A percentile compares a stretch with the other conserved stretches of the same genome.
Evolutionary conservation across 2,888 invertebrate genomes (phyloP).

Genomic region (Resseliella maxima): DNA sequence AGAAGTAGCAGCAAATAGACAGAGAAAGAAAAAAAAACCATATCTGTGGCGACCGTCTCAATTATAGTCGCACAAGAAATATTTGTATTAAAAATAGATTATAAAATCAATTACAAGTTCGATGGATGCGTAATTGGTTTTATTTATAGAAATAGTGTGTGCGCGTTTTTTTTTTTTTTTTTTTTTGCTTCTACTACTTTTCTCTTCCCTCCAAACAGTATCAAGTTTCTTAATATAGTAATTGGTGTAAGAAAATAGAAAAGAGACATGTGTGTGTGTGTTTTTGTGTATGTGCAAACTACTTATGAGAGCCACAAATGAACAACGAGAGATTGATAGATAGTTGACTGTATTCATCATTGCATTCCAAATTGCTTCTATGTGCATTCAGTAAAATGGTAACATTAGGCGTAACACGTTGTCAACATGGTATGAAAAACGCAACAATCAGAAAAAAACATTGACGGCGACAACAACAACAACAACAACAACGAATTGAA

Average conservation of each 20-base stretch:
- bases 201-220: too few species aligned
- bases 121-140: conserved; percentile 37
- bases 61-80: conserved; percentile 36
- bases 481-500: neutral
- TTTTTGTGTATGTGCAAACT: neutral
- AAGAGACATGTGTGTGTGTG: neutral
- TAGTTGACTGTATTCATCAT: conserved; percentile 32
- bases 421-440: neutral
- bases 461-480: too few species aligned
- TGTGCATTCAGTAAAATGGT: conserved; percentile 17
- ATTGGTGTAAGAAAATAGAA: neutral
- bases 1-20: neutral
- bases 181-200: too few species aligned
- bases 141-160: conserved; percentile 54
- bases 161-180: too few species aligned
- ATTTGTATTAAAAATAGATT: conserved; percentile 55
- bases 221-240: conserved; percentile 45
- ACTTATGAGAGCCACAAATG: neutral
- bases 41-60: conserved; percentile 36
- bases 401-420: conserved; percentile 9
- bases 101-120: conserved; percentile 54
- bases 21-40: neutral
- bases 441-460: neutral
- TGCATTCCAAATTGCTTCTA: conserved; percentile 36
- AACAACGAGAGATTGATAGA: conserved; percentile 23